Evolutionary conservation across 2,113 vertebrate genomes (phyloP), one percentile per base, ranked within the genome.

Genomic region (Pachyramphus minor): DNA sequence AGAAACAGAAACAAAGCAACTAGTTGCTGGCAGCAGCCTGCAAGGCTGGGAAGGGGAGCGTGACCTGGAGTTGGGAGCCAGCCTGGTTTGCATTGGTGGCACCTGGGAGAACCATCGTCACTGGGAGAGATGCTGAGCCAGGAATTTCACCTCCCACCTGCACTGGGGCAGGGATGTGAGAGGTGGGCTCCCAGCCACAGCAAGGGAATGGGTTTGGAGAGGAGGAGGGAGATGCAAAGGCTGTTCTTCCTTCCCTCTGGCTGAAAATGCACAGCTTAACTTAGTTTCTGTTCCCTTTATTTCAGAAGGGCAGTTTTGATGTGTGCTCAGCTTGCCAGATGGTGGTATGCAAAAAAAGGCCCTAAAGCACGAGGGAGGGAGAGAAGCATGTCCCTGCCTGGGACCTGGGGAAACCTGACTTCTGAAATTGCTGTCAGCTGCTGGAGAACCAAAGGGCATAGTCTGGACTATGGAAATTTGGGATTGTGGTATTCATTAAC

Each of bases 41-140:
- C 3, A 3, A 49, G 68, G 63, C 33, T 31, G 72, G 68, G 52
- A 77, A 53, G 37, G 76, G 63, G 44, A 63, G 27, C 0, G 4
- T 60, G 67, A 44, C 33, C 47, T 0, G 0, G 42, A 30, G 60
- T 23, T 0, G 0, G 44, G 56, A 71, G 28, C 37, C 67, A 47
- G 69, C 55, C 50, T 53, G 68, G 41, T 27, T 45, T 79, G 66
- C 0, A 1, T 42, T 47, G 33, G 82, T 1, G 3, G 59, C 35
- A 25, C 62, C n/a, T 0, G 0, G 37, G 42, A 41, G 76, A 50
- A 69, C 27, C 4, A 1, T 71, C 1, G 0, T 31, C 20, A 1
- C 27, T 2, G 2, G 18, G 22, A 1, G 21, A 81, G 60, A 9
- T 37, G 37, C 90, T 39, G 76, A 62, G 56, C 47, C 1, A 21